Conservation (phyloP, 2,888 invertebrate species). For the Macrophya annulata region DNA sequence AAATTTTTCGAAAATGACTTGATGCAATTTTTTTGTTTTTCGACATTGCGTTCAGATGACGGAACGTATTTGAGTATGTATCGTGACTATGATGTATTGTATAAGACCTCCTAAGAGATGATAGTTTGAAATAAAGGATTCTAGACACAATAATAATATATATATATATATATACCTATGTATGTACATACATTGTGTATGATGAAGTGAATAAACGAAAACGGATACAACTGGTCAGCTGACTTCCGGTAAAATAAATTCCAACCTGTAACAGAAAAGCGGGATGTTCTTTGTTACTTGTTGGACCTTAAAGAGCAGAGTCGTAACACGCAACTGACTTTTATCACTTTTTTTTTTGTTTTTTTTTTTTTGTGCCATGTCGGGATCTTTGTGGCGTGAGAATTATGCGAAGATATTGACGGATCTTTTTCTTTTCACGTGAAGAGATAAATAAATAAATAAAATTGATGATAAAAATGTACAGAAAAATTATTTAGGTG, state of each 20-base stretch:
- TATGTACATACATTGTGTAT: not conserved
- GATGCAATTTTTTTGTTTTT: not conserved
- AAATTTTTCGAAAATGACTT: not conserved
- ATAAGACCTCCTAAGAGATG: not conserved
- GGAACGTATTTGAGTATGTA: not conserved
- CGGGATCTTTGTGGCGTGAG: not conserved
- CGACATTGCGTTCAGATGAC: not conserved
- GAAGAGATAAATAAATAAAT: not conserved
- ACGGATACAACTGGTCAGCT: constrained; percentile 45
- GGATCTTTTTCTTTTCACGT: not conserved
- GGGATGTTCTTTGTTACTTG: constrained; percentile 23
- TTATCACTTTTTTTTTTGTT: not conserved
- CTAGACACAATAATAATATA: not conserved
- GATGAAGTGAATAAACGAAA: constrained; percentile 34
- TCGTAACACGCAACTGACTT: not conserved
- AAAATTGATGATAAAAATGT: not conserved
- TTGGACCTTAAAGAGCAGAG: not conserved
- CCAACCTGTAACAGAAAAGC: not conserved
- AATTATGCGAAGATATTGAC: not conserved
- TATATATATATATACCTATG: not conserved
- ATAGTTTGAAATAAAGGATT: not conserved
- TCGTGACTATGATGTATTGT: not conserved
- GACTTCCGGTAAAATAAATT: constrained; percentile 41
- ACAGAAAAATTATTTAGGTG: not conserved
- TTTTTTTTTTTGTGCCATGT: not conserved